Evolutionary conservation across 2,888 invertebrate genomes (phyloP).

Genomic region (Eremobia ochroleuca): DNA sequence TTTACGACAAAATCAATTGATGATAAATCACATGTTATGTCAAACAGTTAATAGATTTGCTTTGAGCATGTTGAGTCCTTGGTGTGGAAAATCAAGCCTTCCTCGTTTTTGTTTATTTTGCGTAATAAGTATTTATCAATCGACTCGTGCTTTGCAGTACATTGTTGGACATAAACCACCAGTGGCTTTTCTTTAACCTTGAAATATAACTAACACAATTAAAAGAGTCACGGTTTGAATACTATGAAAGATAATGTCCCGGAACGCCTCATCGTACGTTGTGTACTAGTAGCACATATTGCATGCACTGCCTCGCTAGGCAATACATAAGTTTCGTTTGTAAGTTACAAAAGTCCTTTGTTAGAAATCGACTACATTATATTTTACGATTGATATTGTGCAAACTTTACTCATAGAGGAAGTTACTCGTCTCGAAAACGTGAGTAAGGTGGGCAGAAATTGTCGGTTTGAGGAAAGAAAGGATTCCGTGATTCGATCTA

Average conservation of each 20-base stretch:
- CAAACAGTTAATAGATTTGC: slow-evolving; percentile 27
- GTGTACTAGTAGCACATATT: slow-evolving; percentile 37
- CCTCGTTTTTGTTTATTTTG: slow-evolving; percentile 1
- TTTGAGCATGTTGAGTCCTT: slow-evolving; percentile 25
- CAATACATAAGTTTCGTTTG: slow-evolving; percentile 40
- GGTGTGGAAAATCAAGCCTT: slow-evolving; percentile 7
- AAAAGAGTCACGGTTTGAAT: not conserved
- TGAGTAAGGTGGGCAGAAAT: slow-evolving; percentile 72
- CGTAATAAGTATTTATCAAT: not conserved
- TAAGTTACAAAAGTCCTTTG: slow-evolving; percentile 70
- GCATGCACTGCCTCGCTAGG: slow-evolving; percentile 39
- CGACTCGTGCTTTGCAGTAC: not conserved
- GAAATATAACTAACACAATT: not conserved
- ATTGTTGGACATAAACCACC: not conserved
- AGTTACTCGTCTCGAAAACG: slow-evolving; percentile 66
- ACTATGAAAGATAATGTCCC: slow-evolving; percentile 23
- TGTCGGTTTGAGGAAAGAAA: slow-evolving; percentile 73
- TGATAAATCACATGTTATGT: slow-evolving; percentile 36
- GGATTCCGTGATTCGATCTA: slow-evolving; percentile 79
- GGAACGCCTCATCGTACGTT: not conserved
- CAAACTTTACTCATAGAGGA: slow-evolving; percentile 62
- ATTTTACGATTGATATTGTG: slow-evolving; percentile 73
- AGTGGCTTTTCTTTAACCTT: not conserved
- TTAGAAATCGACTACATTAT: slow-evolving; percentile 70
- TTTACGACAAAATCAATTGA: slow-evolving; percentile 28